Percentiles rank a stretch among this genome's conserved stretches.
These are phyloP conservation scores for Coelopa pilipes DNA, from an alignment of 2,888 invertebrate genomes.

Conservation along the genomic window DNA sequence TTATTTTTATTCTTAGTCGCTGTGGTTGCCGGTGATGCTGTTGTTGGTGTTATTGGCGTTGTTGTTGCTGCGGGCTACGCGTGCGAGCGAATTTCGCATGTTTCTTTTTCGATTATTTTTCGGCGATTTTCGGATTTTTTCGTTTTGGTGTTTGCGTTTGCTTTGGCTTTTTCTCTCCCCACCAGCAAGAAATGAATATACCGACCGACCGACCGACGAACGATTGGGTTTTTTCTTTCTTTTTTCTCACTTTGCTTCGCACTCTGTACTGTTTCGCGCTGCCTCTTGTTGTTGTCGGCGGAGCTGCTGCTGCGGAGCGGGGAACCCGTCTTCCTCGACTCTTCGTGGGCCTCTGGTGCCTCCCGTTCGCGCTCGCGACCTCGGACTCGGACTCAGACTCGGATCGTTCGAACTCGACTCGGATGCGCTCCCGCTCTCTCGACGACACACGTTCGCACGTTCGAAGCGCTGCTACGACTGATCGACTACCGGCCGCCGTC, in stretches of 20 bases:
- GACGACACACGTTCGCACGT: slow-evolving; percentile 11
- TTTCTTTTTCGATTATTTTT: no score
- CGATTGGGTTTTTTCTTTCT: neutral
- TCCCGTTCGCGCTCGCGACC: no score
- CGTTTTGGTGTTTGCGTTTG: neutral
- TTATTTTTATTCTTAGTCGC: neutral
- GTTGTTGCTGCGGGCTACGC: no score
- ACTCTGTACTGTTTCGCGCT: no score
- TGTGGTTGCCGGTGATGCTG: neutral
- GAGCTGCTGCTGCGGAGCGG: neutral
- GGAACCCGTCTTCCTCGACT: no score
- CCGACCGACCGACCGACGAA: neutral
- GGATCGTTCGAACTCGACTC: no score
- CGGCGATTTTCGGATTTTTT: neutral
- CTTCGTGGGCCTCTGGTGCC: no score
- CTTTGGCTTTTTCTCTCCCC: neutral
- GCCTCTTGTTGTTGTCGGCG: neutral
- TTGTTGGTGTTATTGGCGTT: neutral
- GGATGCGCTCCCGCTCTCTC: no score
- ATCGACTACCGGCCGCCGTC: neutral
- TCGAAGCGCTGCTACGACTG: slow-evolving; percentile 27
- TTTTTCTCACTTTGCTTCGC: no score
- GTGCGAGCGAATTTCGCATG: no score
- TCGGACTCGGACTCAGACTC: no score
- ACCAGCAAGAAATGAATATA: neutral